Evolutionary conservation across 2,888 invertebrate species (phyloP).

Genomic region (Zhuqinia jingwanae): DNA sequence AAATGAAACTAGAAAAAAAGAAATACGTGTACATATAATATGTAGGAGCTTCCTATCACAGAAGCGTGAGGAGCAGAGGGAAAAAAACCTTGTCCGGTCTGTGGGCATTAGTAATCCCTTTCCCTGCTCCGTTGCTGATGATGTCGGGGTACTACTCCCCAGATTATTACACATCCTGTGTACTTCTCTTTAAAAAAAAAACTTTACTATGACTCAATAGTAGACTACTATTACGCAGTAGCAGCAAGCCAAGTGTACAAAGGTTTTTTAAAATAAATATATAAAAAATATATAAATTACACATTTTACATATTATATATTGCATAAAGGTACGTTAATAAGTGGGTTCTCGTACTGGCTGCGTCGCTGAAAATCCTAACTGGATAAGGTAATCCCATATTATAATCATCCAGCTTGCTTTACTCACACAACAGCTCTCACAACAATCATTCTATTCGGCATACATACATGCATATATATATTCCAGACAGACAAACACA

Average conservation of each 20-base stretch:
- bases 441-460: too few relatives aligned
- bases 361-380: neutral
- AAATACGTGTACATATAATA: too few relatives aligned
- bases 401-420: neutral
- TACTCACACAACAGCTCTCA: neutral
- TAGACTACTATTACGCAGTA: too few relatives aligned
- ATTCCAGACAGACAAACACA: neutral
- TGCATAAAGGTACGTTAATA: neutral
- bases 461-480: too few relatives aligned
- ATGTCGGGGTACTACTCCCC: neutral
- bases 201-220: too few relatives aligned
- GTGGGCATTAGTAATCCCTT: too few relatives aligned
- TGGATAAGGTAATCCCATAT: conserved; percentile 6
- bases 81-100: too few relatives aligned
- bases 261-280: neutral
- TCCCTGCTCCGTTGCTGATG: too few relatives aligned
- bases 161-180: neutral
- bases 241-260: too few relatives aligned
- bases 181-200: too few relatives aligned
- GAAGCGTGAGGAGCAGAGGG: too few relatives aligned
- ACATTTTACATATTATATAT: neutral
- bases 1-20: neutral
- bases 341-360: neutral
- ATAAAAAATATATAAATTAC: neutral
- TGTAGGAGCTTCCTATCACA: too few relatives aligned